These are phyloP conservation scores for Xanthia icteritia DNA, from an alignment of 2,888 invertebrate species.

Conservation along the genomic window DNA sequence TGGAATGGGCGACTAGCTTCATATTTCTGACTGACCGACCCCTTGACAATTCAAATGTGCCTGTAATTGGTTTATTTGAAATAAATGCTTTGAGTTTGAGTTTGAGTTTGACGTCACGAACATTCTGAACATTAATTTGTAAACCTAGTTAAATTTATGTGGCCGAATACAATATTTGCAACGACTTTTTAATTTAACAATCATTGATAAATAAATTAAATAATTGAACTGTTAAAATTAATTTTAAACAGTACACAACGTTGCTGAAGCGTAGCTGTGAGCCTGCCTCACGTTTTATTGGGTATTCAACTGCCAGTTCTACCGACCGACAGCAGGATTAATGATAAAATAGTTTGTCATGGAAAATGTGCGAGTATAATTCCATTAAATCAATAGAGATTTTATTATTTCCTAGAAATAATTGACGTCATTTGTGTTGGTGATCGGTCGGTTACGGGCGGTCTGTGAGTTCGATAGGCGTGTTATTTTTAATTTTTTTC, in stretches of 20 bases:
- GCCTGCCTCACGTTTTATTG: conserved; percentile 8
- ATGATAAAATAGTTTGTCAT: background rate
- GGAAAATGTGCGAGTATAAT: background rate
- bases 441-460: background rate
- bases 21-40: no score
- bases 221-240: background rate
- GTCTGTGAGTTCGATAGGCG: background rate
- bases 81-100: no score
- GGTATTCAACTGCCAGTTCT: conserved; percentile 10
- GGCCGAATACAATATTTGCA: background rate
- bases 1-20: no score
- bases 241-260: background rate
- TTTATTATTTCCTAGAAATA: background rate
- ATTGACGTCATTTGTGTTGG: background rate
- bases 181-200: no score
- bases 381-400: background rate
- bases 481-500: background rate
- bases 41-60: no score
- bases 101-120: no score
- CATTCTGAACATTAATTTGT: background rate
- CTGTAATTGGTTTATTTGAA: no score
- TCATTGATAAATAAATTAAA: background rate
- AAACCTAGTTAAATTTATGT: background rate
- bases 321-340: background rate
- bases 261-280: conserved; percentile 11